Percentiles rank a stretch among this genome's conserved stretches.
Conservation (phyloP, 2,888 invertebrate genomes). For the Cantharis rustica region DNA sequence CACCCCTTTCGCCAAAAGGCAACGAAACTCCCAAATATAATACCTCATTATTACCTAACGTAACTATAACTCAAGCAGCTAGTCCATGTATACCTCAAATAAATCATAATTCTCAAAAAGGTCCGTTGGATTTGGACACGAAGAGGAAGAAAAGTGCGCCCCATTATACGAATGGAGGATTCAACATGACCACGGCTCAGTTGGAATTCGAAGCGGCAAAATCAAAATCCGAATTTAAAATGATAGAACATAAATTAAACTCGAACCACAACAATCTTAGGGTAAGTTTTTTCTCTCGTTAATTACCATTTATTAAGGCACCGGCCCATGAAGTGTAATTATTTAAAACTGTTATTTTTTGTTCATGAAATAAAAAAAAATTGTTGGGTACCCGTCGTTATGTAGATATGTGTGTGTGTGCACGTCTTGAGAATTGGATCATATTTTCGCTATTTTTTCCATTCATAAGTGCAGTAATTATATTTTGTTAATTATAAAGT, state of each 20-base stretch:
- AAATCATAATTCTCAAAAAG: constrained; percentile 38
- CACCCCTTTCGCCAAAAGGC: constrained; percentile 55
- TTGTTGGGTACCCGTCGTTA: constrained; percentile 20
- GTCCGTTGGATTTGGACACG: constrained; percentile 44
- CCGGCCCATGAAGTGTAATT: neutral
- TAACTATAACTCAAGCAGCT: constrained; percentile 47
- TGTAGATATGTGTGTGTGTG: constrained; percentile 33
- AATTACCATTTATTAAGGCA: neutral
- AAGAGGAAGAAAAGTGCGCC: constrained; percentile 35
- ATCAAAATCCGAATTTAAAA: constrained; percentile 24
- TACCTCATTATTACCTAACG: constrained; percentile 43
- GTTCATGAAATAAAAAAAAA: neutral
- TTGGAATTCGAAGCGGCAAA: constrained; percentile 27
- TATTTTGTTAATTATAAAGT: constrained; percentile 10
- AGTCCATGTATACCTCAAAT: constrained; percentile 52
- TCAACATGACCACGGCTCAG: constrained; percentile 22
- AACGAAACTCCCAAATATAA: constrained; percentile 39
- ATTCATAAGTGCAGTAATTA: constrained; percentile 19
- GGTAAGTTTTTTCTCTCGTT: constrained; percentile 27
- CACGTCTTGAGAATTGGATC: constrained; percentile 46
- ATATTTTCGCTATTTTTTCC: constrained; percentile 27
- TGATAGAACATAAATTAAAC: constrained; percentile 12
- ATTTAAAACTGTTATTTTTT: constrained; percentile 1
- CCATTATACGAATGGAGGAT: constrained; percentile 36
- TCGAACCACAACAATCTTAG: constrained; percentile 28